Evolutionary conservation across 2,888 invertebrate genomes (phyloP), one percentile per base, ranked within the genome.

Genomic region (Macrophya alboannulata): DNA sequence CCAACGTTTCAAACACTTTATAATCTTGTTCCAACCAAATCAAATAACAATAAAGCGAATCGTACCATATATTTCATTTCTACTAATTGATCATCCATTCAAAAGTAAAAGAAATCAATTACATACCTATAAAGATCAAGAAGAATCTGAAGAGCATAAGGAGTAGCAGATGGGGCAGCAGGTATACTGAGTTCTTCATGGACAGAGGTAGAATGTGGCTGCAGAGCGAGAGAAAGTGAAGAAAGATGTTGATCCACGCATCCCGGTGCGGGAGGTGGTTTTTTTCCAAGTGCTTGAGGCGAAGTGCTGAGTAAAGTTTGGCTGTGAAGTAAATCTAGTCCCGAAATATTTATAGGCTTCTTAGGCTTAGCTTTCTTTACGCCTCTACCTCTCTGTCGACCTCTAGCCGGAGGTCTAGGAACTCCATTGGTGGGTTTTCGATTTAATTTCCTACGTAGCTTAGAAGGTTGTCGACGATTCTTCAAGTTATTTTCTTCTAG

Each of bases 191-290:
- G 94, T 94, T 98, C 98, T 85, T 96, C 96, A 93, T 98, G 98
- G 87, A 97, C 95, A 76, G 95, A 94, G 40, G 95, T 94, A 86
- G 96, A 95, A 91, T 96, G 96, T 91, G 96, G 95, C 90, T 95
- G 95, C 84, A 96, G 95, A 68, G 97, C 96, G 37, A 93, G 88
- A 83, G 95, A 95, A 84, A 98, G 94, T 72, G 97, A 96, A 4
- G 98, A 97, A 86, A 98, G 94, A 89, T 98, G 98, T 93, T 98
- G 98, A 94, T 98, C 98, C 86, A 98, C 97, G 92, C 98, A 98
- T 84, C 98, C 98, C 12, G 98, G 98, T 76, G 98, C 98, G 48
- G 98, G 97, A 62, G 97, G 97, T 87, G 97, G 95, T 93, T 96
- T 96, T 91, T 96, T 96, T 10, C 96, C 96, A 90, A 95, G 94